A percentile compares a stretch with the other conserved stretches of the same genome.
Conservation (phyloP, 2,113 vertebrate species). For the Rynchops niger region DNA sequence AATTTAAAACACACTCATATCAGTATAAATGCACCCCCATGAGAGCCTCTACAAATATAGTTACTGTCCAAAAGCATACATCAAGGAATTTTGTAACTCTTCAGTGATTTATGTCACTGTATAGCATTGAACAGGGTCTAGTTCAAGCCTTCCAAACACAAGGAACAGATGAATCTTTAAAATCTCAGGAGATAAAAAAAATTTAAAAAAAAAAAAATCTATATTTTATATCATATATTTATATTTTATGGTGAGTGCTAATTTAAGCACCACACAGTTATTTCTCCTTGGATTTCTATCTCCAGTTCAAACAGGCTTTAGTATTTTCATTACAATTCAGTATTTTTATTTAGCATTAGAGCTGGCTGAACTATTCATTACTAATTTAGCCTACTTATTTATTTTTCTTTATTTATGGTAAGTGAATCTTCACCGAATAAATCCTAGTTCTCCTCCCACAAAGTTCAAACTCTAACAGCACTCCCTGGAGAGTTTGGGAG, state of each 20-base stretch:
- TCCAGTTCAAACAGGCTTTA: conserved; percentile 31
- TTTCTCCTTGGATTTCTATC: conserved; percentile 53
- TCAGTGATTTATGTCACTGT: background rate
- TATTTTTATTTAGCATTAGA: conserved; percentile 43
- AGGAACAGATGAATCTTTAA: background rate
- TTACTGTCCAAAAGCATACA: conserved; percentile 22
- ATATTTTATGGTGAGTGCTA: conserved; percentile 50
- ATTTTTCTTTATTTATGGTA: conserved; percentile 56
- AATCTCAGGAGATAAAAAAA: background rate
- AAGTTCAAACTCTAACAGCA: background rate
- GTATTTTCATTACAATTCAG: conserved; percentile 54
- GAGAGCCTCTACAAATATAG: conserved; percentile 4
- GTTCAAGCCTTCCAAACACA: background rate
- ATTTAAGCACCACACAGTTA: conserved; percentile 38
- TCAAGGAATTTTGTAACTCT: conserved; percentile 30
- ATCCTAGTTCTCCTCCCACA: conserved; percentile 15
- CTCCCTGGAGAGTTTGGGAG: background rate
- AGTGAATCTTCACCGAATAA: background rate
- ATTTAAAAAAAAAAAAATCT: background rate
- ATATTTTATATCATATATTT: conserved; percentile 45
- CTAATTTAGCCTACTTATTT: conserved; percentile 55
- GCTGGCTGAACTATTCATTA: conserved; percentile 43
- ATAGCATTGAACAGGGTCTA: background rate
- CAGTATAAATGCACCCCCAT: background rate
- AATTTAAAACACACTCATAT: conserved; percentile 2